A percentile compares a stretch with the other conserved stretches of the same genome.
Evolutionary conservation across 2,888 invertebrate species (phyloP).

Genomic region (Eucera pruinosa): DNA sequence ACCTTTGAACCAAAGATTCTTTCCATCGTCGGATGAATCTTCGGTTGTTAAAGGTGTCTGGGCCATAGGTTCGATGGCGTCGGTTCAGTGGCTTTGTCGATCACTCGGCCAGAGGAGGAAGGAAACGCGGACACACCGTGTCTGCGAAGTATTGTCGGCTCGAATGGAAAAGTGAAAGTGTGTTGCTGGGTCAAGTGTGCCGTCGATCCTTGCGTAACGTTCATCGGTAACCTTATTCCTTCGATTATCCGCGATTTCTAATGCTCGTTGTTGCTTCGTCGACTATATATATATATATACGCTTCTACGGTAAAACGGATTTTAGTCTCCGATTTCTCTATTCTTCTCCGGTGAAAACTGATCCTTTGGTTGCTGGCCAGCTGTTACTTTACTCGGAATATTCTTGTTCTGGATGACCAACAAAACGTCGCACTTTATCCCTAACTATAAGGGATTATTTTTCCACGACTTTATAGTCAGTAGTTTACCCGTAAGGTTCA

Average conservation of each 20-base stretch:
- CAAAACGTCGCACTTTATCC: too few species aligned
- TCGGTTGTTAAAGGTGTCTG: too few species aligned
- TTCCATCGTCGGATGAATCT: background rate
- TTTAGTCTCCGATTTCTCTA: too few species aligned
- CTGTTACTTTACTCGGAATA: too few species aligned
- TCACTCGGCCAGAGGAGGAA: constrained; percentile 37
- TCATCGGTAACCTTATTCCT: constrained; percentile 48
- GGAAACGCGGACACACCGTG: constrained; percentile 38
- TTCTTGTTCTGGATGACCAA: too few species aligned
- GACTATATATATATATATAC: too few species aligned
- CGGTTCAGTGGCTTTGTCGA: constrained; percentile 44
- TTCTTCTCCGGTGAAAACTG: too few species aligned
- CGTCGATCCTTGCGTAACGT: constrained; percentile 62
- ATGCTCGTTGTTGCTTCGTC: background rate
- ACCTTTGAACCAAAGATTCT: constrained; percentile 14
- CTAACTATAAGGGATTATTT: too few species aligned
- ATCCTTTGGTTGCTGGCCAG: too few species aligned
- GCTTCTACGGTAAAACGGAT: too few species aligned
- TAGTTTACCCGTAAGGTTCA: too few species aligned
- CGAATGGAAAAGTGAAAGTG: constrained; percentile 80
- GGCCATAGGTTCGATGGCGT: background rate
- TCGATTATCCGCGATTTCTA: constrained; percentile 42
- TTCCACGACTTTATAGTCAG: too few species aligned
- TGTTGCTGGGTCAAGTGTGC: constrained; percentile 81
- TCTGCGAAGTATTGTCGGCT: constrained; percentile 31